Conservation (phyloP, 2,113 vertebrate genomes). For the Cottus gobio region DNA sequence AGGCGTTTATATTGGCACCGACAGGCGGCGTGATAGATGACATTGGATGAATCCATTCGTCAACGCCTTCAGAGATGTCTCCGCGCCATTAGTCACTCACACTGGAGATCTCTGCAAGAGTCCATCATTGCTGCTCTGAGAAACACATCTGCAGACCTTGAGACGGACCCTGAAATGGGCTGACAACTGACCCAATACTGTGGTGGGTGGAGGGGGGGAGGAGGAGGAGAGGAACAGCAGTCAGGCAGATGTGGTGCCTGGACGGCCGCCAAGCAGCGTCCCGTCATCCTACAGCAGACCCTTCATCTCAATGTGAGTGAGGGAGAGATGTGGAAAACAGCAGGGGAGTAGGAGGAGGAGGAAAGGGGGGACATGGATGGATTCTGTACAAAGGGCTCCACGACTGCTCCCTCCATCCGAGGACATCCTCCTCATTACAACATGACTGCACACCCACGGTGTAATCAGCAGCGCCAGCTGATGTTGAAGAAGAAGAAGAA, state of each 20-base stretch:
- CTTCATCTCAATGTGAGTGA: constrained; percentile 75
- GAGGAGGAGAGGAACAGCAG: constrained; percentile 78
- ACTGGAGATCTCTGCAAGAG: constrained; percentile 72
- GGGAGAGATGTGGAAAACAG: constrained; percentile 66
- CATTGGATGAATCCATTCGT: constrained; percentile 75
- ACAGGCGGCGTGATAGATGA: constrained; percentile 71
- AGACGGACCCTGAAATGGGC: constrained; percentile 76
- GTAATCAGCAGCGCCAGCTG: constrained; percentile 48
- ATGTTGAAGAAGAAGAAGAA: constrained; percentile 26
- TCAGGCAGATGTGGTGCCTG: constrained; percentile 83
- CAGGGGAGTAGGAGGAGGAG: constrained; percentile 51
- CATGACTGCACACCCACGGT: constrained; percentile 44
- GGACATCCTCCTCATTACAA: constrained; percentile 59
- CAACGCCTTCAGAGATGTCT: constrained; percentile 76
- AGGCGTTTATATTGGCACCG: constrained; percentile 71
- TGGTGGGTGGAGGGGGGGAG: constrained; percentile 23
- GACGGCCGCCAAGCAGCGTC: constrained; percentile 75
- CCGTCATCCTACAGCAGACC: constrained; percentile 69
- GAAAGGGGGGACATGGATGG: constrained; percentile 39
- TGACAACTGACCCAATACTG: constrained; percentile 77
- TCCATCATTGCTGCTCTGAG: constrained; percentile 73
- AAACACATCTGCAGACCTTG: constrained; percentile 77
- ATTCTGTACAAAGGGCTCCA: constrained; percentile 61
- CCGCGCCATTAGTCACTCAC: constrained; percentile 76
- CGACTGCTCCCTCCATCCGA: constrained; percentile 49